Evolutionary conservation across 2,797 vertebrate genomes (phyloP).

Genomic region (Macrochelys suwanniensis): DNA sequence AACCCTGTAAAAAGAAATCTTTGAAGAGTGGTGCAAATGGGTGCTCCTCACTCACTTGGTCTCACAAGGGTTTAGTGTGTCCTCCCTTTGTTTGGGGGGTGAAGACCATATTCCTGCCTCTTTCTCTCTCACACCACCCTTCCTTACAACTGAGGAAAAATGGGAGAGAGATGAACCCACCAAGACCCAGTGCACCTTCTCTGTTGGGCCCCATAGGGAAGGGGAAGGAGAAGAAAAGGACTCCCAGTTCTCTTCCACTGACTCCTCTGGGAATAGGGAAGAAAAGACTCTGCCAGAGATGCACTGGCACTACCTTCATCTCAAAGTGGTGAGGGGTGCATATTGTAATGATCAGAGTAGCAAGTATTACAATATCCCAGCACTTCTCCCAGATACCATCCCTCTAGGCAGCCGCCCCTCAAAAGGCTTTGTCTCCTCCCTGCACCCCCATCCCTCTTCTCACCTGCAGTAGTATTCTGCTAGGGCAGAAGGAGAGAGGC

Average conservation of each 20-base stretch:
- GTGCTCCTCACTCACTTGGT: background rate
- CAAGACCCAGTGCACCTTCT: background rate
- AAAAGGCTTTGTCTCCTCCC: background rate
- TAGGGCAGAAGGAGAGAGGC: background rate
- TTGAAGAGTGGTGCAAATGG: background rate
- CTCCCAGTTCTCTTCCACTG: background rate
- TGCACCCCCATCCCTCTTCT: background rate
- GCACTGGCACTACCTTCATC: background rate
- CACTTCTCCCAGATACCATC: background rate
- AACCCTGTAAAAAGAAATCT: background rate
- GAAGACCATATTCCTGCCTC: background rate
- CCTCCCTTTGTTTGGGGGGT: background rate
- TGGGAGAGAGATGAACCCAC: background rate
- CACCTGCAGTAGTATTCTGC: background rate
- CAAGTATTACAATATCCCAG: background rate
- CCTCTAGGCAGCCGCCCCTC: background rate
- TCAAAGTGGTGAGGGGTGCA: background rate
- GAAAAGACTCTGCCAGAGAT: background rate
- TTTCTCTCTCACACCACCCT: background rate
- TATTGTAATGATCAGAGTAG: background rate
- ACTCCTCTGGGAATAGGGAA: background rate
- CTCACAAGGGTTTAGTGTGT: background rate
- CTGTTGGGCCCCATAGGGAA: background rate
- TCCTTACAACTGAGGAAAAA: background rate
- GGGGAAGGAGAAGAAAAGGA: background rate